A percentile compares a stretch with the other conserved stretches of the same genome.
phyloP scores from a whole-genome alignment of 2,888 invertebrate genomes.

The Epinotia bilunana region DNA sequence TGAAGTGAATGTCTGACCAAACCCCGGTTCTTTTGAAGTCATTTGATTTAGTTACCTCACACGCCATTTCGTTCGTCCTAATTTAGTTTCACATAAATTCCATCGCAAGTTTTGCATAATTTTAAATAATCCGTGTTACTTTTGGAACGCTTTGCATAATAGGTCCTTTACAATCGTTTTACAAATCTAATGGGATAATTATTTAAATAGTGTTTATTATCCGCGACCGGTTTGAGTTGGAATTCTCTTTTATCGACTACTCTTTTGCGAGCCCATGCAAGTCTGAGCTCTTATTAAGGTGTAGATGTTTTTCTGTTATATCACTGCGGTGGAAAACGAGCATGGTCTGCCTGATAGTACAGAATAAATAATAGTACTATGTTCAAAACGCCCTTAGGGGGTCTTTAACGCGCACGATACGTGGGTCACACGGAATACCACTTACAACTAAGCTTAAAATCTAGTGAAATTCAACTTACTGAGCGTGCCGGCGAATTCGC shows the following conservation, averaged over 20 bases:
- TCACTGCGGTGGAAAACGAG: no score
- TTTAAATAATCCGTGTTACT: conserved; percentile 37
- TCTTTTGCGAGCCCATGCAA: not conserved
- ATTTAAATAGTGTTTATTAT: conserved; percentile 31
- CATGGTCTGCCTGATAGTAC: no score
- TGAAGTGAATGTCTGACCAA: not conserved
- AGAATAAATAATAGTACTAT: no score
- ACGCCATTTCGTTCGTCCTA: conserved; percentile 31
- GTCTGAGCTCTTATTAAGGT: no score
- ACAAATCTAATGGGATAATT: conserved; percentile 40
- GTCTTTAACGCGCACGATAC: no score
- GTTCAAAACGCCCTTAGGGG: no score
- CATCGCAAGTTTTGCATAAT: conserved; percentile 37
- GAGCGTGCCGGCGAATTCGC: no score
- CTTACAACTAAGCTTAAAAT: no score
- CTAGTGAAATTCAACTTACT: no score
- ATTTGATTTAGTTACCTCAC: not conserved
- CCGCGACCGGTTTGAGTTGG: conserved; percentile 21
- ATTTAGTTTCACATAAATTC: conserved; percentile 41
- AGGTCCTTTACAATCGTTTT: conserved; percentile 36
- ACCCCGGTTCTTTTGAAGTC: not conserved
- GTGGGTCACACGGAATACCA: no score
- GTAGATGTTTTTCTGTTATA: no score
- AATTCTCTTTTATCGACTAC: no score
- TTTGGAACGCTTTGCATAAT: conserved; percentile 40